A percentile compares a stretch with the other conserved stretches of the same genome.
These are phyloP conservation scores for Chitala chitala DNA, from an alignment of 2,113 vertebrate species.

Conservation along the genomic window DNA sequence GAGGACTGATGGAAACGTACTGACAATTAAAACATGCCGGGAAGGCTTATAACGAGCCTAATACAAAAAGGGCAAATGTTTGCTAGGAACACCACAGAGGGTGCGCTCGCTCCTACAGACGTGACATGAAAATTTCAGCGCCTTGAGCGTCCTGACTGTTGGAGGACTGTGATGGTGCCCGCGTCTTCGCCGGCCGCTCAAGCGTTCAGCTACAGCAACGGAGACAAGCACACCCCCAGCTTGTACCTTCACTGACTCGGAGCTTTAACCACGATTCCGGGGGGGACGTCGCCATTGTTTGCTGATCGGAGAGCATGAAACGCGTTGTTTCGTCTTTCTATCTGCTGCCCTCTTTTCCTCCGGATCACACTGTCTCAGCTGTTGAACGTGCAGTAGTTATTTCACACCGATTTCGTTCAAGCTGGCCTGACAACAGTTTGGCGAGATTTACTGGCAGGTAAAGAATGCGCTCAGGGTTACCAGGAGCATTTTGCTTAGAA, in stretches of 20 bases:
- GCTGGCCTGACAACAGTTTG: neutral
- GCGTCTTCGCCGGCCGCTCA: neutral
- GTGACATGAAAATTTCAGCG: neutral
- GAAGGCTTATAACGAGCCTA: conserved; percentile 8
- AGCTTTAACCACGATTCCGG: neutral
- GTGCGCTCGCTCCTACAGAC: neutral
- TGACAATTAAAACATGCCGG: neutral
- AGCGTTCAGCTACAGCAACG: neutral
- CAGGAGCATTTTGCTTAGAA: conserved; percentile 5
- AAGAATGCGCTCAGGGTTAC: conserved; percentile 6
- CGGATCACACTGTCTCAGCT: neutral
- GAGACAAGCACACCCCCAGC: neutral
- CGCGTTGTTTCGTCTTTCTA: neutral
- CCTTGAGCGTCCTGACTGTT: neutral
- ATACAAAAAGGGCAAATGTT: neutral
- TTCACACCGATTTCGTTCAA: neutral
- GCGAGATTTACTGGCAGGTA: conserved; percentile 13
- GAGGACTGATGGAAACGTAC: neutral
- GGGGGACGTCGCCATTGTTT: neutral
- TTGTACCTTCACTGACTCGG: neutral
- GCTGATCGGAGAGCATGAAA: neutral
- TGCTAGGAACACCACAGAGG: neutral
- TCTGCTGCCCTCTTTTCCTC: neutral
- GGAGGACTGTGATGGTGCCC: neutral
- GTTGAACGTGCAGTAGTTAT: neutral